Evolutionary conservation across 2,888 invertebrate species (phyloP).

Genomic region (Nomada fabriciana): DNA sequence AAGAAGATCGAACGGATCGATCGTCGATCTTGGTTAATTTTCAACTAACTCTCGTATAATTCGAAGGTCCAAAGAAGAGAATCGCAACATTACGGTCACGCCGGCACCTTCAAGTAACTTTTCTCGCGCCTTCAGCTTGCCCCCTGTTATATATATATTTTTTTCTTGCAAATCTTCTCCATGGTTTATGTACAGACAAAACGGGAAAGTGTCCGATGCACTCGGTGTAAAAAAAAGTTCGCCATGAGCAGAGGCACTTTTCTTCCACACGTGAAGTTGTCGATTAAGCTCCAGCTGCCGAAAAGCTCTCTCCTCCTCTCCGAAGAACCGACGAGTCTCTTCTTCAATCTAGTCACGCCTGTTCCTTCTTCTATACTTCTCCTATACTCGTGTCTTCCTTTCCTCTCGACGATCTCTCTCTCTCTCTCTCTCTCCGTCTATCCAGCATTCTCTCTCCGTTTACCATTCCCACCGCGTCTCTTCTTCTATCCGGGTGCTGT

Average conservation of each 20-base stretch:
- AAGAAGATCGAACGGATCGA: conserved; percentile 22
- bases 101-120: conserved; percentile 13
- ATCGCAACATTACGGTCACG: conserved; percentile 5
- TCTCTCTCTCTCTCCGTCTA: conserved; percentile 22
- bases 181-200: conserved; percentile 22
- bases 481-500: conserved; percentile 13
- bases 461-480: conserved; percentile 38
- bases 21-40: conserved; percentile 5
- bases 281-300: conserved; percentile 49
- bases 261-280: conserved; percentile 43
- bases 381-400: background rate
- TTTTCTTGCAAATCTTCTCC: conserved; percentile 13
- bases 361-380: conserved; percentile 14
- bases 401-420: background rate
- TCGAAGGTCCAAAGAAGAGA: conserved; percentile 11
- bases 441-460: background rate
- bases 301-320: conserved; percentile 29
- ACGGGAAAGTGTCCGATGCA: conserved; percentile 57
- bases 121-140: background rate
- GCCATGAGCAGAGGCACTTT: conserved; percentile 59
- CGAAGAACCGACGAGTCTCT: conserved; percentile 35
- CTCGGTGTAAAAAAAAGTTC: conserved; percentile 51
- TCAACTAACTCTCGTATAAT: conserved; percentile 13
- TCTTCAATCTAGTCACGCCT: conserved; percentile 42
- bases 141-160: background rate